Evolutionary conservation across 2,888 invertebrate species (phyloP).

Genomic region (Leptothorax acervorum): DNA sequence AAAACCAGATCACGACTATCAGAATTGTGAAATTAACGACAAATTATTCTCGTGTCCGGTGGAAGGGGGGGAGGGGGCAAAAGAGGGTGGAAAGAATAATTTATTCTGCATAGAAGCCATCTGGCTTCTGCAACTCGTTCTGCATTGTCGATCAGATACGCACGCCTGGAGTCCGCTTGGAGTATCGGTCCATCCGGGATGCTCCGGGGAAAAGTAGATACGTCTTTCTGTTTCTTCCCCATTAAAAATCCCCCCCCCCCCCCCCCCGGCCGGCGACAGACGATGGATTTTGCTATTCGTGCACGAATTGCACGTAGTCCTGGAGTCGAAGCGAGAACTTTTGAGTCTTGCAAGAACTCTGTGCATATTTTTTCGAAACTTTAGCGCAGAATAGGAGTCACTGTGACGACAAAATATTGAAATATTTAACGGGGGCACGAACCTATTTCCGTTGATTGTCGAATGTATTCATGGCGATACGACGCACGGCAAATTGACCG

Average conservation of each 20-base stretch:
- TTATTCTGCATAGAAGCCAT: neutral
- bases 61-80: neutral
- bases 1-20: conserved; percentile 28
- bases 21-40: conserved; percentile 47
- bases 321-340: conserved; percentile 36
- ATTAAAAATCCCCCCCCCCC: neutral
- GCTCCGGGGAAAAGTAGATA: neutral
- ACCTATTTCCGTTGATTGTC: neutral
- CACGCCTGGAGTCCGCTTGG: neutral
- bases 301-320: conserved; percentile 45
- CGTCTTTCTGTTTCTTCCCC: neutral
- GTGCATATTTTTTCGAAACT: neutral
- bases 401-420: neutral
- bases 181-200: neutral
- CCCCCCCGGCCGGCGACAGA: conserved; percentile 44
- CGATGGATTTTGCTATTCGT: conserved; percentile 37
- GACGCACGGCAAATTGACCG: neutral
- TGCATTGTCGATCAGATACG: neutral
- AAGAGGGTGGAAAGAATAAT: neutral
- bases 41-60: neutral
- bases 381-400: neutral
- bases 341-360: neutral
- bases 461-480: neutral
- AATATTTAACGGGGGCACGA: neutral
- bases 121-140: too few relatives aligned